Evolutionary conservation across 2,888 invertebrate genomes (phyloP).

Genomic region (Bombylius major): DNA sequence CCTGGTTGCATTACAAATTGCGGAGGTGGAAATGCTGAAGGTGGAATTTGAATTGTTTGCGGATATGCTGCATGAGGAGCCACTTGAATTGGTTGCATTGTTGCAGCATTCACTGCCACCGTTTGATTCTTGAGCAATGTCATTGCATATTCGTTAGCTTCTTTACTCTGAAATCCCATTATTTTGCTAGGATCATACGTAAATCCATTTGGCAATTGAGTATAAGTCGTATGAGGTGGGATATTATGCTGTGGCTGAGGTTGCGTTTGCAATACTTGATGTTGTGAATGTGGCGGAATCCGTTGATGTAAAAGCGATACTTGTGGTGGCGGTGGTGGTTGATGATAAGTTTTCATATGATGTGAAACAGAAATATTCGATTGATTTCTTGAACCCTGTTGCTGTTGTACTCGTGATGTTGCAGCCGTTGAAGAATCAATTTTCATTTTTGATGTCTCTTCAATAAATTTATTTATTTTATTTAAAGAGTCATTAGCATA

Average conservation of each 20-base stretch:
- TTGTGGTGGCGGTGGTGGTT: constrained; percentile 15
- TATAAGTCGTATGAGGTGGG: constrained; percentile 12
- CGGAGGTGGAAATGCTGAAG: constrained; percentile 10
- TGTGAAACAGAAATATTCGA: neutral
- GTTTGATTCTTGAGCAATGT: constrained; percentile 33
- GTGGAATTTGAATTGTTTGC: constrained; percentile 11
- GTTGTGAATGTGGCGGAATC: constrained; percentile 16
- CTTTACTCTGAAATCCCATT: constrained; percentile 36
- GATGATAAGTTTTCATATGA: neutral
- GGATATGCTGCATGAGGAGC: constrained; percentile 4
- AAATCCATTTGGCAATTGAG: constrained; percentile 27
- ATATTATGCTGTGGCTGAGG: constrained; percentile 6
- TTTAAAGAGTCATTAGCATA: constrained; percentile 11
- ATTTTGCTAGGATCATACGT: constrained; percentile 36
- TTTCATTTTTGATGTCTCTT: constrained; percentile 26
- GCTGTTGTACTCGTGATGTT: constrained; percentile 12
- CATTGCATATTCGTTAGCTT: constrained; percentile 36
- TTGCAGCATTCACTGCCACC: constrained; percentile 16
- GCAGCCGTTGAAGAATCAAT: constrained; percentile 15
- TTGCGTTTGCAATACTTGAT: constrained; percentile 4
- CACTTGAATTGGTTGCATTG: constrained; percentile 8
- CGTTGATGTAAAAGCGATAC: constrained; percentile 14
- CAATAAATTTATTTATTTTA: constrained; percentile 20
- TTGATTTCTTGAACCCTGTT: constrained; percentile 3
- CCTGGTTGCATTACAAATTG: constrained; percentile 35